These are phyloP conservation scores for Helleia helle DNA, from an alignment of 2,888 invertebrate genomes.

Conservation along the genomic window DNA sequence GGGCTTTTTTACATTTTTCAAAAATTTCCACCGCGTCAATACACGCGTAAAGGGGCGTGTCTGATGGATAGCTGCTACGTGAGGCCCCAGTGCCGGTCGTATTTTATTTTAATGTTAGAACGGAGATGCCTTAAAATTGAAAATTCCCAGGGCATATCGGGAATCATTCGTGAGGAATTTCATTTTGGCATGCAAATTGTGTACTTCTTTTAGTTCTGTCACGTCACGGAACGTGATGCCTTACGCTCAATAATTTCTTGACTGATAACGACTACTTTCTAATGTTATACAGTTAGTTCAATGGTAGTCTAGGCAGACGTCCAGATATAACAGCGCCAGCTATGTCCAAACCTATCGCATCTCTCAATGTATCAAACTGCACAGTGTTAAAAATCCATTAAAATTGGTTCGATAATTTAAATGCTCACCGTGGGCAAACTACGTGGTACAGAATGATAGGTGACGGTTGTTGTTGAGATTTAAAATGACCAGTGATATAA, in stretches of 20 bases:
- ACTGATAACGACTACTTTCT: too few relatives aligned
- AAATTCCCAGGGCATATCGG: slow-evolving; percentile 57
- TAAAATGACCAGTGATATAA: too few relatives aligned
- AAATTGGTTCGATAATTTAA: too few relatives aligned
- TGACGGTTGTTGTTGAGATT: too few relatives aligned
- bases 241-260: not conserved
- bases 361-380: too few relatives aligned
- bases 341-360: too few relatives aligned
- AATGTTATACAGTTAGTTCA: not conserved
- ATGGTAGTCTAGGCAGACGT: too few relatives aligned
- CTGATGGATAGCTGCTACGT: slow-evolving; percentile 69
- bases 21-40: slow-evolving; percentile 65
- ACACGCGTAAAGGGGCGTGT: slow-evolving; percentile 31
- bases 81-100: slow-evolving; percentile 50
- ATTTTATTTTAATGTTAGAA: slow-evolving; percentile 64
- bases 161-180: slow-evolving; percentile 29
- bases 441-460: too few relatives aligned
- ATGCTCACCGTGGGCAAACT: too few relatives aligned
- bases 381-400: too few relatives aligned
- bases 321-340: too few relatives aligned
- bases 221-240: not conserved
- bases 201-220: slow-evolving; percentile 3
- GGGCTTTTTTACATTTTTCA: slow-evolving; percentile 72
- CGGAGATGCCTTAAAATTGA: slow-evolving; percentile 58
- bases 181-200: slow-evolving; percentile 6